phyloP scores from a whole-genome alignment of 2,113 vertebrate species.

The Pholis gunnellus region DNA sequence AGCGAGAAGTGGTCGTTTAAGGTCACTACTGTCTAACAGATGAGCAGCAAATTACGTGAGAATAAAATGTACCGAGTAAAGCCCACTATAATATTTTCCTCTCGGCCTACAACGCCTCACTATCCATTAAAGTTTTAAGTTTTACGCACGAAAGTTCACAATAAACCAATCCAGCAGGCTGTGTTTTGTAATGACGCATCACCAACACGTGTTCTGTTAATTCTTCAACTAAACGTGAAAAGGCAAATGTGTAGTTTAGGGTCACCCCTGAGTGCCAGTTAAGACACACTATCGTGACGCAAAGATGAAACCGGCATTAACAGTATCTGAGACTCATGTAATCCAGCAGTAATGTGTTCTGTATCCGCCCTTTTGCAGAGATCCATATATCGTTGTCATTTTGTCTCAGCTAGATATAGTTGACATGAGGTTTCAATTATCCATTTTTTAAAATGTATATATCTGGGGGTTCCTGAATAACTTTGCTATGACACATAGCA shows the following conservation, averaged over 20 bases:
- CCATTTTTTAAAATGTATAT: slow-evolving; percentile 8
- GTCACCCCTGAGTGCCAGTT: neutral
- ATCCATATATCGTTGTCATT: slow-evolving; percentile 1
- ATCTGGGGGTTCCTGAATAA: slow-evolving; percentile 8
- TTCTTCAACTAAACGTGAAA: slow-evolving; percentile 3
- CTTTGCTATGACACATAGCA: neutral
- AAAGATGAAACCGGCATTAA: neutral
- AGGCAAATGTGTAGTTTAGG: neutral
- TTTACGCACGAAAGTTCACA: slow-evolving; percentile 46
- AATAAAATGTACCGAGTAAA: neutral
- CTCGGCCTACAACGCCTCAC: neutral
- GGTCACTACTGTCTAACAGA: slow-evolving; percentile 63
- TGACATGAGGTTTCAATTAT: slow-evolving; percentile 34
- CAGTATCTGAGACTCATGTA: neutral
- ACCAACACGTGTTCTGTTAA: neutral
- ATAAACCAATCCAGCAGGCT: slow-evolving; percentile 7
- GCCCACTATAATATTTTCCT: neutral
- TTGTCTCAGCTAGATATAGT: neutral
- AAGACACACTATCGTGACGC: neutral
- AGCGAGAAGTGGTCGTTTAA: slow-evolving; percentile 46
- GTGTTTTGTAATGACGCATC: neutral
- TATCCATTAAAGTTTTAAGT: neutral
- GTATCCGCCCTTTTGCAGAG: neutral
- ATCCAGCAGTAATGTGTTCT: neutral
- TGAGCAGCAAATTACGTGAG: slow-evolving; percentile 25